These are phyloP conservation scores for Nymphalis io DNA, from an alignment of 1,140 invertebrate genomes.

Conservation along the genomic window DNA sequence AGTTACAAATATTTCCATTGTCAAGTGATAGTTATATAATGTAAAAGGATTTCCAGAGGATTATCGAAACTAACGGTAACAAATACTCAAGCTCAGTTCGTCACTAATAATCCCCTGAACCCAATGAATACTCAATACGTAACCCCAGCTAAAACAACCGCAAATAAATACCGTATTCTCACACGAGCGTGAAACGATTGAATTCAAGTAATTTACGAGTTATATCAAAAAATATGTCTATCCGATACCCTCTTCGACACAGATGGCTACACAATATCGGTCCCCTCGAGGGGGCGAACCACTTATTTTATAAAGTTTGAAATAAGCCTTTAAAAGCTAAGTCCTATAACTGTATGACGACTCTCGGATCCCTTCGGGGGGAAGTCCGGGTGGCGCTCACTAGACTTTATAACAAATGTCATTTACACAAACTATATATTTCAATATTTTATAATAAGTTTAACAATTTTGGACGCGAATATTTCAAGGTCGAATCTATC, in stretches of 20 bases:
- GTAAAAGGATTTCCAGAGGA: too few species aligned
- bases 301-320: constrained; percentile 77
- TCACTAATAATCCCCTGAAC: background rate
- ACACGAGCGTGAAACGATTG: constrained; percentile 77
- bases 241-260: constrained; percentile 67
- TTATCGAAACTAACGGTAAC: too few species aligned
- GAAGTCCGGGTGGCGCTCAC: background rate
- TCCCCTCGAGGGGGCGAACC: constrained; percentile 56
- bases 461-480: too few species aligned
- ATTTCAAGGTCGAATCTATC: too few species aligned
- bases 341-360: constrained; percentile 20
- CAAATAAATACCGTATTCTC: constrained; percentile 69
- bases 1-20: too few species aligned
- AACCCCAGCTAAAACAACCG: constrained; percentile 49
- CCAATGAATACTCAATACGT: background rate
- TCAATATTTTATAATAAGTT: too few species aligned
- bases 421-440: constrained; percentile 17
- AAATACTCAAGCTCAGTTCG: too few species aligned
- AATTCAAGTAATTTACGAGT: constrained; percentile 76
- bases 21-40: too few species aligned
- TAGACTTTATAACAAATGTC: constrained; percentile 43
- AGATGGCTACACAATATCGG: constrained; percentile 75
- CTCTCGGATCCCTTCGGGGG: constrained; percentile 19
- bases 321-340: constrained; percentile 74
- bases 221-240: constrained; percentile 79